Evolutionary conservation across 1,140 invertebrate genomes (phyloP), one percentile per base, ranked within the genome.

Genomic region (Ooceraea biroi): DNA sequence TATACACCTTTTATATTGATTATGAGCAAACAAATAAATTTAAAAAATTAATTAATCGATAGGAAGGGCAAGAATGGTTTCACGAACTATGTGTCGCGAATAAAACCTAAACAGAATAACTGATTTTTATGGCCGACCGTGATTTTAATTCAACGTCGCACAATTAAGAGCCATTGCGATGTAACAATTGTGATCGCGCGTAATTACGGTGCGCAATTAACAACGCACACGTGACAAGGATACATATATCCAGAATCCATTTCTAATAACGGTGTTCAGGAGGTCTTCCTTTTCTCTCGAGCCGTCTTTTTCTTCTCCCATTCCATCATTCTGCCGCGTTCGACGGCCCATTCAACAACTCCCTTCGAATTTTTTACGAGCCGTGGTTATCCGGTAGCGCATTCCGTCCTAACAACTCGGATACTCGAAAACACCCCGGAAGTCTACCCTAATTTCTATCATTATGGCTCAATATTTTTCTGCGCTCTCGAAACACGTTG

Each of bases 401-500:
- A 61, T 69, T 50, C 73, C 22, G 12, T 46, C 36, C 63, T 76
- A 80, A 85, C 82, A 83, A 76, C 61, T 66, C 57, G 22, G 27
- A 80, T 65, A 58, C 68, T 72, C 46, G 2, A 85, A 55, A 46
- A 71, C 72, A 77, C 65, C 25, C 87, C 84, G 87, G 87, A 88
- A 88, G 84, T 84, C 22, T 1, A 19, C 22, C 52, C 68, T 88
- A 88, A 89, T 89, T 89, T 86, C 88, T 88, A 83, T 89, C 60
- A 89, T 89, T 86, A 89, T 12, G 17, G 1, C 14, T 71, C 84
- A 30, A 78, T 85, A 73, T 88, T 88, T 88, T 10, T 85, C 52
- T 68, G 41, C 74, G 3, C 27, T 46, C 22, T 11, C 22, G 17
- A 50, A 22, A 17, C 2, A 55, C 30, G 25, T 14, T 4, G 25